Conservation (phyloP, 2,888 invertebrate species). For the Halictus ligatus region DNA sequence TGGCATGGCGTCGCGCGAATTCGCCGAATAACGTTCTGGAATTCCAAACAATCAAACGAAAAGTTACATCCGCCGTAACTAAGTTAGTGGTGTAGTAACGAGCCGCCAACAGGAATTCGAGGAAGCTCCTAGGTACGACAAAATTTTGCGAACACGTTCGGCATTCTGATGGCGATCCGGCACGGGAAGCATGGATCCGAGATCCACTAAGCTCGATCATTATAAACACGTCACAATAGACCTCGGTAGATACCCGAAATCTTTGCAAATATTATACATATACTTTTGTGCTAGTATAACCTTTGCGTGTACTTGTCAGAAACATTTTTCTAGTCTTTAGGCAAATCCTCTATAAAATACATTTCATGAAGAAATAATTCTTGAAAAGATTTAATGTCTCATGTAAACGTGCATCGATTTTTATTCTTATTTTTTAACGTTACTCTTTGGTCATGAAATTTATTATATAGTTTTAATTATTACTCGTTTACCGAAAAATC, state of each 20-base stretch:
- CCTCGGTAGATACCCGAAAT: background rate
- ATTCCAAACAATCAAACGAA: slow-evolving; percentile 64
- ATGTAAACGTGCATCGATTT: too few species aligned
- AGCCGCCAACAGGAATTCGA: background rate
- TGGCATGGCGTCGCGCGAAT: slow-evolving; percentile 50
- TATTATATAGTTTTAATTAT: too few species aligned
- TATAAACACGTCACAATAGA: background rate
- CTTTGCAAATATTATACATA: background rate
- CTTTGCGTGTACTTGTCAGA: too few species aligned
- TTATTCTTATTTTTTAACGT: too few species aligned
- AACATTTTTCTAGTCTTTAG: too few species aligned
- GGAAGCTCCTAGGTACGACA: background rate
- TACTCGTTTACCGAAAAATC: too few species aligned
- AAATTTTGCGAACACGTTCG: background rate
- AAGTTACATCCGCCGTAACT: slow-evolving; percentile 53
- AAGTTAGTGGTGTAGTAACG: slow-evolving; percentile 30
- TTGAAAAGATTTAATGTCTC: too few species aligned
- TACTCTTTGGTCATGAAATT: too few species aligned
- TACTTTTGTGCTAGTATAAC: too few species aligned
- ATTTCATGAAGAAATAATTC: too few species aligned
- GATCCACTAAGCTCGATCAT: background rate
- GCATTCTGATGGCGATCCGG: background rate
- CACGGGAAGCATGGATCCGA: background rate
- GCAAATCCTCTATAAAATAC: too few species aligned
- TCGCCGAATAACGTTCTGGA: slow-evolving; percentile 52